A percentile compares a stretch with the other conserved stretches of the same genome.
Conservation (phyloP, 2,888 invertebrate genomes). For the Gasteruption jaculator region DNA sequence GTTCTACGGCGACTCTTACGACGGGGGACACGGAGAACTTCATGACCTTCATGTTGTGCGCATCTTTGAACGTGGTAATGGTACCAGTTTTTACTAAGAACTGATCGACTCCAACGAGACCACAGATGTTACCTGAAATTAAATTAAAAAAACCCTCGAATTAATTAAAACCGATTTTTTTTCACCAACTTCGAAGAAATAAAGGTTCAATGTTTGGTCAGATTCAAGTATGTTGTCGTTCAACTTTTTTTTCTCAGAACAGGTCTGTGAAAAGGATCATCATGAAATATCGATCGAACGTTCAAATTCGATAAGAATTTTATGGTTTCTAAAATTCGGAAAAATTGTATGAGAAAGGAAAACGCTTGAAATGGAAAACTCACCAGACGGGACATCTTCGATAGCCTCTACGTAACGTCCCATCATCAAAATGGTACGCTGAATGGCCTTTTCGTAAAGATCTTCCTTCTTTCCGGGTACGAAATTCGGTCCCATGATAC, state of each 20-base stretch:
- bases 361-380: slow-evolving; percentile 27
- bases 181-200: no score
- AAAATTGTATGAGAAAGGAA: not conserved
- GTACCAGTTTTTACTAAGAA: slow-evolving; percentile 99
- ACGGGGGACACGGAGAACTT: slow-evolving; percentile 99
- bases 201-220: no score
- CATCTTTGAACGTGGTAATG: slow-evolving; percentile 97
- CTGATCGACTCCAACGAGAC: slow-evolving; percentile 99
- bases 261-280: slow-evolving; percentile 44
- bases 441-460: slow-evolving; percentile 97
- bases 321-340: not conserved
- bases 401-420: slow-evolving; percentile 99
- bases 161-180: no score
- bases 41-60: slow-evolving; percentile 99
- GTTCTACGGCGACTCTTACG: slow-evolving; percentile 98
- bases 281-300: slow-evolving; percentile 21
- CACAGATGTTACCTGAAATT: slow-evolving; percentile 87
- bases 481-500: slow-evolving; percentile 99
- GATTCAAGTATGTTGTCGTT: no score
- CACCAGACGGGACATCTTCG: slow-evolving; percentile 95
- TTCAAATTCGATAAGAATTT: no score
- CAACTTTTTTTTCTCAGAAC: slow-evolving; percentile 34
- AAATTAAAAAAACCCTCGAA: slow-evolving; percentile 10
- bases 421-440: slow-evolving; percentile 99
- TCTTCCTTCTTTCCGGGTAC: slow-evolving; percentile 98